phyloP scores from a whole-genome alignment of 2,113 vertebrate species.

The Callipepla californica region DNA sequence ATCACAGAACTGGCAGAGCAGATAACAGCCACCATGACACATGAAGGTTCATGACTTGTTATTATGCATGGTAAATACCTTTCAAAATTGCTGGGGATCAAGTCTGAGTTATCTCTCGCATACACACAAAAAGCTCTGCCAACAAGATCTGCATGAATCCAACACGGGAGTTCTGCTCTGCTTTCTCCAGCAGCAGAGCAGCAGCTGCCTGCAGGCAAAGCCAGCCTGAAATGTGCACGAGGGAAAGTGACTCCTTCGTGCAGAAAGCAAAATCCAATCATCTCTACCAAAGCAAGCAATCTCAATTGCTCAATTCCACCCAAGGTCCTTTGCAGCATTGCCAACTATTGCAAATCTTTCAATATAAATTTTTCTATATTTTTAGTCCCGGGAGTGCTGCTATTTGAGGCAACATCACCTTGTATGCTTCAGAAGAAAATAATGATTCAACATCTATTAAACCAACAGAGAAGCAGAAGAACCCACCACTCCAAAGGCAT shows the following conservation, averaged over 20 bases:
- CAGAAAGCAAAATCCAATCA: neutral
- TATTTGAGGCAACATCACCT: neutral
- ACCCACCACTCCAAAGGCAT: neutral
- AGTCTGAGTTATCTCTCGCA: constrained; percentile 63
- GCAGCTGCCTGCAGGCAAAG: neutral
- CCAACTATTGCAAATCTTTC: constrained; percentile 30
- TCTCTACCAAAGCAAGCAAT: neutral
- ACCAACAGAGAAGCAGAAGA: neutral
- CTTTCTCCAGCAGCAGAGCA: neutral
- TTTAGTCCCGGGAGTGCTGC: neutral
- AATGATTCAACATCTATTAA: neutral
- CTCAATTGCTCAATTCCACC: constrained; percentile 30
- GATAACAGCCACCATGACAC: constrained; percentile 59
- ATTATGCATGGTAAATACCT: constrained; percentile 73
- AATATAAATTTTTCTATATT: neutral
- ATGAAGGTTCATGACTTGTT: constrained; percentile 69
- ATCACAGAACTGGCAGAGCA: constrained; percentile 67
- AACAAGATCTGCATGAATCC: constrained; percentile 51
- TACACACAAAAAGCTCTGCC: constrained; percentile 69
- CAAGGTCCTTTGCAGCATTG: constrained; percentile 18
- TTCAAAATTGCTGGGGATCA: constrained; percentile 56
- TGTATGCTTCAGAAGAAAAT: neutral
- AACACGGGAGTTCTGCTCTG: neutral
- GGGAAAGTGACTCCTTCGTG: neutral
- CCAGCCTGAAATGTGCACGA: neutral